Conservation (phyloP, 2,888 invertebrate species). For the Muschampia plurimacula region DNA sequence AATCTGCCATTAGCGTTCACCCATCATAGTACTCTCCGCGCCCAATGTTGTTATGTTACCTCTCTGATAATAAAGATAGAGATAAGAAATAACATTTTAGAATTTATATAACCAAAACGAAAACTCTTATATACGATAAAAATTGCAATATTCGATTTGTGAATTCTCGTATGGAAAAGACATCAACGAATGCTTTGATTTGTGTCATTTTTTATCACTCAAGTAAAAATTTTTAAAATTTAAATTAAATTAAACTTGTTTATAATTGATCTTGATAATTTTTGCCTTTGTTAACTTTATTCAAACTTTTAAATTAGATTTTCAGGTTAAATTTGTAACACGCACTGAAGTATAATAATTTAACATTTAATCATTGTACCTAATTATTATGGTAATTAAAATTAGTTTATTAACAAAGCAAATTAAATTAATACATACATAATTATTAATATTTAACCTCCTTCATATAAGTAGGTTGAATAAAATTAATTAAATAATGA, state of each 20-base stretch:
- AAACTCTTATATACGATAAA: neutral
- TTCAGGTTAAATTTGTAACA: neutral
- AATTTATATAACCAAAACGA: neutral
- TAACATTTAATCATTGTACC: too few relatives aligned
- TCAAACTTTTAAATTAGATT: neutral
- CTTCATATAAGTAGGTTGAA: too few relatives aligned
- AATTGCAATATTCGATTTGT: neutral
- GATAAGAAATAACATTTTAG: neutral
- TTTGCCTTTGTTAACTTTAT: neutral
- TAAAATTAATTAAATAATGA: too few relatives aligned
- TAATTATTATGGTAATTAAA: too few relatives aligned
- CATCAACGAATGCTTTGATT: constrained; percentile 8
- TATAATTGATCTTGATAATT: neutral
- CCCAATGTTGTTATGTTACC: too few relatives aligned
- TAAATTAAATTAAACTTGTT: neutral
- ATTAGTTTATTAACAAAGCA: too few relatives aligned
- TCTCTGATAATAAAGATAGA: neutral
- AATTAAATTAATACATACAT: too few relatives aligned
- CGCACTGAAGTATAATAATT: neutral
- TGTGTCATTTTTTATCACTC: neutral
- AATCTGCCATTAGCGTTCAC: too few relatives aligned
- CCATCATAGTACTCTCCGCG: too few relatives aligned
- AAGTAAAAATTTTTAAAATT: neutral
- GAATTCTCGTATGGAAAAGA: constrained; percentile 16
- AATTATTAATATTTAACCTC: too few relatives aligned